phyloP scores from a whole-genome alignment of 2,113 vertebrate species.

The Circaetus gallicus region DNA sequence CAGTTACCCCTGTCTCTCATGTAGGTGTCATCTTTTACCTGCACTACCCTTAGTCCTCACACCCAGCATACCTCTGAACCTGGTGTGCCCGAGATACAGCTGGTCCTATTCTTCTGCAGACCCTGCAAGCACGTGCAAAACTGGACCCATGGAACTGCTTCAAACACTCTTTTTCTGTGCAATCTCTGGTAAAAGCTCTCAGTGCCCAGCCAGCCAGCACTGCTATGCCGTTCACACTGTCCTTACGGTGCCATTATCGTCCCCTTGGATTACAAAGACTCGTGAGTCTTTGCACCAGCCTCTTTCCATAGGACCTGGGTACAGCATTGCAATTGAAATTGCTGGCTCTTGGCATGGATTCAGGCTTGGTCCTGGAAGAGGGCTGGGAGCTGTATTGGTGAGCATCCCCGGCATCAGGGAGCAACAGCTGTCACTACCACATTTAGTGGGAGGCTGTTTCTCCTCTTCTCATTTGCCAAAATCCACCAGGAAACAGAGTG shows the following conservation, averaged over 20 bases:
- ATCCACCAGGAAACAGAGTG: background rate
- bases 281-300: accelerated
- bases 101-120: background rate
- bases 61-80: background rate
- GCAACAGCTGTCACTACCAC: background rate
- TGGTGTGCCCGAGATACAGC: too few relatives aligned
- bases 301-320: too few relatives aligned
- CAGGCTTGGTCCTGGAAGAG: background rate
- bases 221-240: accelerated
- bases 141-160: background rate
- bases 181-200: too few relatives aligned
- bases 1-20: too few relatives aligned
- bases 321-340: accelerated
- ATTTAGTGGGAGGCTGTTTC: background rate
- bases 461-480: background rate
- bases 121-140: background rate
- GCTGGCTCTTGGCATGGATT: accelerated
- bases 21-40: background rate
- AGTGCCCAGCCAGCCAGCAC: too few relatives aligned
- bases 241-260: accelerated
- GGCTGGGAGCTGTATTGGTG: accelerated
- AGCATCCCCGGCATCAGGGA: background rate
- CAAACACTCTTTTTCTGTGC: background rate
- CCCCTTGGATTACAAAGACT: background rate
- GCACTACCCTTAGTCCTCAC: background rate